Evolutionary conservation across 2,113 vertebrate genomes (phyloP), one percentile per base, ranked within the genome.

Genomic region (Brienomyrus longianalis): DNA sequence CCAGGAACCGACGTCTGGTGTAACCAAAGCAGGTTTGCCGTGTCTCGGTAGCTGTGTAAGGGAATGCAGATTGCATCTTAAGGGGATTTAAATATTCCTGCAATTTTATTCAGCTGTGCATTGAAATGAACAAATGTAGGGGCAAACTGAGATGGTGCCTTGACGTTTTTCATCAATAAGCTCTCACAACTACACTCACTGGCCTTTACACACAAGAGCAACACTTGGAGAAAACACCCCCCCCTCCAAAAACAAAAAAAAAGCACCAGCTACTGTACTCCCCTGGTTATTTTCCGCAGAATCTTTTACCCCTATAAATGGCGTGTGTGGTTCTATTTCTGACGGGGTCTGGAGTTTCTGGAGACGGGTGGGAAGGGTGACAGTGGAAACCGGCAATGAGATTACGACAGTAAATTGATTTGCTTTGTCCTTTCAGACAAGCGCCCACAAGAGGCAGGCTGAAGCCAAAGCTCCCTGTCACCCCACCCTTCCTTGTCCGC

Each of bases 401-500:
- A 90, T 90, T 90, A 87, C 48, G 50, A 87, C 85, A 70, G 31
- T 23, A 87, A 90, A 90, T 87, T 77, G 89, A 90, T 90, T 90
- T 88, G 87, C 80, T 56, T 88, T 88, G 90, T 90, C 90, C 90
- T 86, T 90, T 89, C 74, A 88, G 77, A 87, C 80, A 88, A 39
- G 90, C 77, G 45, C 87, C 90, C 90, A 88, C 83, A 77, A 89
- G 27, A 77, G 35, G 27, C 51, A 35, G 21, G 85, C 88, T 80
- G 89, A 85, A 92, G 94, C 94, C 95, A 95, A 94, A 92, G 48
- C 89, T 93, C 92, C 91, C 93, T 95, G 31, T 94, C 94, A 94
- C 94, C 94, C 92, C 92, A 11, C 50, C 47, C 23, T 95, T 91
- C 87, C 88, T 74, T 90, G 87, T 90, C 90, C 91, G 52, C 91